Conservation (phyloP, 2,113 vertebrate genomes). For the Hyperoodon ampullatus region DNA sequence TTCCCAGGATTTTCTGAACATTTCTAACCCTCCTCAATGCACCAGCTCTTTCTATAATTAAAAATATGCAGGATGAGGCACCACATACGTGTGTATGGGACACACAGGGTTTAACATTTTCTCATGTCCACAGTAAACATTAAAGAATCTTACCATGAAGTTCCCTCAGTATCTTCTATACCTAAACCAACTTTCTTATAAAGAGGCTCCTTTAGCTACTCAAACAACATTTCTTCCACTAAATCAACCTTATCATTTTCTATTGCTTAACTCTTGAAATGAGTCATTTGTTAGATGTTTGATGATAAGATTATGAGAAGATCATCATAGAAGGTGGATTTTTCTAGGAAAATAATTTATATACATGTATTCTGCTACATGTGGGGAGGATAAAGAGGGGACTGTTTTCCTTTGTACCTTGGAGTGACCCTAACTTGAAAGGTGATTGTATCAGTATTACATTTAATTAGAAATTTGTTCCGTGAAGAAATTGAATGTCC, state of each 20-base stretch:
- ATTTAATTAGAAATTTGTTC: constrained; percentile 22
- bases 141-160: background rate
- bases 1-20: background rate
- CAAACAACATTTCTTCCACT: background rate
- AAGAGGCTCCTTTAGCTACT: background rate
- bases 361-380: background rate
- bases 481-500: background rate
- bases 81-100: background rate
- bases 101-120: background rate
- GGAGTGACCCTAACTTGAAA: constrained; percentile 13
- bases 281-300: background rate
- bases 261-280: background rate
- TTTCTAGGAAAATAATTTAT: background rate
- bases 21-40: background rate
- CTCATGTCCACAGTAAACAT: background rate
- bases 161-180: background rate
- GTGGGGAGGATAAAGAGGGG: background rate
- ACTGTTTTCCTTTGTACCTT: background rate
- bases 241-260: background rate
- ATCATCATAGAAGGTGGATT: background rate
- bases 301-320: background rate
- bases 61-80: background rate
- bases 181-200: background rate
- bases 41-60: background rate
- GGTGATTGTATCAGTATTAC: background rate